phyloP scores from a whole-genome alignment of 2,888 invertebrate genomes.

The Hermaeophaga mercurialis region DNA sequence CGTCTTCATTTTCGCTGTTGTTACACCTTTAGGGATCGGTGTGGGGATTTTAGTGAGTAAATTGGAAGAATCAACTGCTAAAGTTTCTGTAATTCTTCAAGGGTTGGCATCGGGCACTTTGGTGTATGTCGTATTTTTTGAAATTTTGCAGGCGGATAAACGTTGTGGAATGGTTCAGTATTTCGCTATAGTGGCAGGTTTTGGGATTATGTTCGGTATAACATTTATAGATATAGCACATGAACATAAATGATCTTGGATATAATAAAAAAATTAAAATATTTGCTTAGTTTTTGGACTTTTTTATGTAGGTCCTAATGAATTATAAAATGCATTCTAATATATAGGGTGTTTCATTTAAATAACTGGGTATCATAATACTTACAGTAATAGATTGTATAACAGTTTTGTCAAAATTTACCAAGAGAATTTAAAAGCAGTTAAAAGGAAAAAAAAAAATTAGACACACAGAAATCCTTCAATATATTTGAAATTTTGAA shows the following conservation, averaged over 20 bases:
- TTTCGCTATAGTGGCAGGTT: slow-evolving; percentile 70
- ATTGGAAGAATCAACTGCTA: slow-evolving; percentile 62
- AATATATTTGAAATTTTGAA: too few relatives aligned
- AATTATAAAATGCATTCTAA: too few relatives aligned
- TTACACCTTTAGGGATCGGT: slow-evolving; percentile 81
- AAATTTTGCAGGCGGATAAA: slow-evolving; percentile 73
- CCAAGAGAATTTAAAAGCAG: too few relatives aligned
- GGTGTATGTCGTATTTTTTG: slow-evolving; percentile 95
- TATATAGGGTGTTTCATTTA: too few relatives aligned
- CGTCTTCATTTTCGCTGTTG: slow-evolving; percentile 76
- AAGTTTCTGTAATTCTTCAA: slow-evolving; percentile 72
- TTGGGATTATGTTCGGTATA: slow-evolving; percentile 70
- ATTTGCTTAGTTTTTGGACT: too few relatives aligned
- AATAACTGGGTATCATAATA: too few relatives aligned
- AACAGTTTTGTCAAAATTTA: too few relatives aligned
- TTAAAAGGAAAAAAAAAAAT: too few relatives aligned
- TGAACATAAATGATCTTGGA: background rate
- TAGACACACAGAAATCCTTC: too few relatives aligned
- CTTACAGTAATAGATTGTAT: too few relatives aligned
- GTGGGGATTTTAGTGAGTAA: slow-evolving; percentile 72
- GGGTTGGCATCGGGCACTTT: slow-evolving; percentile 92
- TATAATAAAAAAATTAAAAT: too few relatives aligned
- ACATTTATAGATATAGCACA: slow-evolving; percentile 26
- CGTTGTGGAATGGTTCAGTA: slow-evolving; percentile 69
- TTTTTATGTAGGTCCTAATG: too few relatives aligned